A percentile compares a stretch with the other conserved stretches of the same genome.
Conservation (phyloP, 2,113 vertebrate species). For the Poecilia latipinna region DNA sequence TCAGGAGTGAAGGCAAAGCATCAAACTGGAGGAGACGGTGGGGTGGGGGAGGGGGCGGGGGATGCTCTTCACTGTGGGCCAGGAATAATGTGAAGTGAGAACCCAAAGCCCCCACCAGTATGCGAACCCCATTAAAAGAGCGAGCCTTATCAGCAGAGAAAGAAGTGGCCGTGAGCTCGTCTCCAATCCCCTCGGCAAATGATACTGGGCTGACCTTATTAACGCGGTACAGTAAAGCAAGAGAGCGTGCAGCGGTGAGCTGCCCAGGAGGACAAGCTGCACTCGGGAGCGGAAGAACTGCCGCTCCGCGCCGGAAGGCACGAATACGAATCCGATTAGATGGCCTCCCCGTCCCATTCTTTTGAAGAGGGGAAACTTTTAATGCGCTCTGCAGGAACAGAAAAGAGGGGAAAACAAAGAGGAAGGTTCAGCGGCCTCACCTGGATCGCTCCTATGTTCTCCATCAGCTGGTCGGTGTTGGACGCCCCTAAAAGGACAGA, state of each 20-base stretch:
- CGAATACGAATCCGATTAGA: conserved; percentile 15
- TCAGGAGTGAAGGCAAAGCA: conserved; percentile 4
- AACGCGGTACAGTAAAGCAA: conserved; percentile 65
- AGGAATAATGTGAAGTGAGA: conserved; percentile 44
- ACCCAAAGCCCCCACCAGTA: conserved; percentile 42
- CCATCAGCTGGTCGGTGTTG: conserved; percentile 96
- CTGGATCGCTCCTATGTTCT: conserved; percentile 99
- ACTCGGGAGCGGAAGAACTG: conserved; percentile 42
- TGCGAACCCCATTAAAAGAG: conserved; percentile 64
- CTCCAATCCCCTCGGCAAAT: conserved; percentile 53
- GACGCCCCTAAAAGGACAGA: conserved; percentile 96
- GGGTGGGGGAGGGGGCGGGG: background rate
- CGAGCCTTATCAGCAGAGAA: conserved; percentile 63
- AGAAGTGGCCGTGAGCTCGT: conserved; percentile 39
- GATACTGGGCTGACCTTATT: conserved; percentile 73
- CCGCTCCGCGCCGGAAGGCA: conserved; percentile 23
- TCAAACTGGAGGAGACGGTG: conserved; percentile 2
- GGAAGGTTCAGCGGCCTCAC: conserved; percentile 72
- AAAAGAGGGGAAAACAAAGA: background rate
- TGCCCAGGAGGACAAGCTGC: conserved; percentile 56
- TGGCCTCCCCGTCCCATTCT: conserved; percentile 9
- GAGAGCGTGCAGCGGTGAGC: conserved; percentile 59
- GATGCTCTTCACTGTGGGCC: conserved; percentile 45
- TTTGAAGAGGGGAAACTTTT: background rate
- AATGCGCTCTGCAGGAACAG: conserved; percentile 8